Percentiles rank a stretch among this genome's conserved stretches.
Evolutionary conservation across 2,888 invertebrate species (phyloP).

Genomic region (Papilio demoleus): DNA sequence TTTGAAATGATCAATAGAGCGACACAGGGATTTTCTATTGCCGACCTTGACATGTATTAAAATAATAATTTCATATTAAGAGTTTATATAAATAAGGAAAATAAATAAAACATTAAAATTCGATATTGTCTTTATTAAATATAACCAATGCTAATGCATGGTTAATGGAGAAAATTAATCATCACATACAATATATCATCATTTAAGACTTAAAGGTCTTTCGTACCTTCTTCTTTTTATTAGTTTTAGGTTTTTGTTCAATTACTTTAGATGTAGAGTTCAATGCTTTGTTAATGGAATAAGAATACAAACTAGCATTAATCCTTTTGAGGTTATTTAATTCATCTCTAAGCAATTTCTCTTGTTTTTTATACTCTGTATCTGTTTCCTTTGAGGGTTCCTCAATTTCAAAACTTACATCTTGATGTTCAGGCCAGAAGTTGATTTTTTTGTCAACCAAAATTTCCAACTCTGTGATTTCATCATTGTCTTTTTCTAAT

Average conservation of each 20-base stretch:
- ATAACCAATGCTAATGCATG: too few species aligned
- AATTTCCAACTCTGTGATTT: slow-evolving; percentile 73
- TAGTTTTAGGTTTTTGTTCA: slow-evolving; percentile 3
- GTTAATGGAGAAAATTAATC: slow-evolving; percentile 5
- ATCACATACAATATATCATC: neutral
- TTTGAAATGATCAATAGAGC: too few species aligned
- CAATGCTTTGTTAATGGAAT: slow-evolving; percentile 76
- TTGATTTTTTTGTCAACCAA: slow-evolving; percentile 65
- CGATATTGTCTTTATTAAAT: too few species aligned
- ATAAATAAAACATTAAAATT: too few species aligned
- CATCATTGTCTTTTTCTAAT: slow-evolving; percentile 80
- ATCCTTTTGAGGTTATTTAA: slow-evolving; percentile 80
- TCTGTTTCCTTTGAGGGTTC: slow-evolving; percentile 54
- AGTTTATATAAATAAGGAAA: too few species aligned
- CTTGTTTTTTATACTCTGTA: slow-evolving; percentile 59
- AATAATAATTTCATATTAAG: too few species aligned
- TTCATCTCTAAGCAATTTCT: slow-evolving; percentile 72
- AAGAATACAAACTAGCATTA: slow-evolving; percentile 84
- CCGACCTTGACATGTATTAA: too few species aligned
- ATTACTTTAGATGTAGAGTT: slow-evolving; percentile 50
- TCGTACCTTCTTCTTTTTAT: slow-evolving; percentile 43
- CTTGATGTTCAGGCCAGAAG: slow-evolving; percentile 66
- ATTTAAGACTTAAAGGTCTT: slow-evolving; percentile 40
- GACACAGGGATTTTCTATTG: too few species aligned
- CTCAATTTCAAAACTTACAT: slow-evolving; percentile 47